Percentiles rank a stretch among this genome's conserved stretches.
phyloP scores from a whole-genome alignment of 2,113 vertebrate genomes.

The Rhinopomastus cyanomelas region DNA sequence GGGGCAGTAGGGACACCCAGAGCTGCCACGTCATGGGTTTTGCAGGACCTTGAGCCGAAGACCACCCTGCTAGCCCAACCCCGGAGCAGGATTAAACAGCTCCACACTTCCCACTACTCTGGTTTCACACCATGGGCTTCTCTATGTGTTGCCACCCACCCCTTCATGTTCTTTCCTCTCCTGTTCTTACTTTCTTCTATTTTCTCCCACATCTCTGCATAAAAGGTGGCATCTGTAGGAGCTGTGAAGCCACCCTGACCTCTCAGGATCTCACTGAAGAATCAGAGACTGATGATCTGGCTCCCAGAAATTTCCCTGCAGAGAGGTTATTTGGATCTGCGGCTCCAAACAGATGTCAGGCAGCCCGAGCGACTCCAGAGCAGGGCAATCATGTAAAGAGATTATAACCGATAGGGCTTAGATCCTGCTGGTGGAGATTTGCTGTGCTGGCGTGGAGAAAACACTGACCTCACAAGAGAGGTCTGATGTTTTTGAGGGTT shows the following conservation, averaged over 20 bases:
- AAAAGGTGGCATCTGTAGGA: not conserved
- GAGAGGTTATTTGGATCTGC: not conserved
- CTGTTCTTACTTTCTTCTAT: not conserved
- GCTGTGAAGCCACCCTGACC: not conserved
- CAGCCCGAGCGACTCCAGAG: not conserved
- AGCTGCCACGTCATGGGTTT: not conserved
- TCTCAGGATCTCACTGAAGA: not conserved
- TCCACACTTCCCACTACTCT: not conserved
- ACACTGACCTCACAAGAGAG: not conserved
- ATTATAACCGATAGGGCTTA: not conserved
- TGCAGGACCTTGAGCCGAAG: not conserved
- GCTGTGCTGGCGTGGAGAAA: not conserved
- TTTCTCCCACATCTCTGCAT: not conserved
- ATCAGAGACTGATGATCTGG: not conserved
- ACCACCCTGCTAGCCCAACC: not conserved
- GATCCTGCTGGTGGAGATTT: fast-evolving
- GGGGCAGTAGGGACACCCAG: no score
- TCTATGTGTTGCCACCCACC: not conserved
- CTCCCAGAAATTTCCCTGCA: not conserved
- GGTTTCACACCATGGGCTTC: not conserved
- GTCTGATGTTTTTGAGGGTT: not conserved
- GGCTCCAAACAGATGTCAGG: not conserved
- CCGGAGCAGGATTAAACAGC: fast-evolving
- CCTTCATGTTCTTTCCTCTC: not conserved
- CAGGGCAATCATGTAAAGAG: not conserved